Percentiles rank a stretch among this genome's conserved stretches.
Evolutionary conservation across 2,113 vertebrate genomes (phyloP).

Genomic region (Lanius ludovicianus): DNA sequence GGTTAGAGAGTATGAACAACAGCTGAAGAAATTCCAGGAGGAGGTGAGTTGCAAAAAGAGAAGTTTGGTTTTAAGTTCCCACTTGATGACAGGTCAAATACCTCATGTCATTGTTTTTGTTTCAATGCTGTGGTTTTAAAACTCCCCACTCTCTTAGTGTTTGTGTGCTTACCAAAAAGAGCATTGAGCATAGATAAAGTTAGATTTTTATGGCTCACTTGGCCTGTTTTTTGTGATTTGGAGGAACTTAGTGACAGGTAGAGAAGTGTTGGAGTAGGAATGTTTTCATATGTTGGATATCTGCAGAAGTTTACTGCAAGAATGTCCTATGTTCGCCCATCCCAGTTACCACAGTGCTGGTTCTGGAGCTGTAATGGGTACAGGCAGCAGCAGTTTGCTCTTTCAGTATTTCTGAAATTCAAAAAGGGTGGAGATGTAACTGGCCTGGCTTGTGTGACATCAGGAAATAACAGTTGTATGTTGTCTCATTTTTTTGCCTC

Average conservation of each 20-base stretch:
- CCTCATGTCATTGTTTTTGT: neutral
- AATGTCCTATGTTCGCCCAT: neutral
- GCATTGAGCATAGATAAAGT: neutral
- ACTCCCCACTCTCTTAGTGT: neutral
- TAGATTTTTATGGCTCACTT: neutral
- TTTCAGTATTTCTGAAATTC: neutral
- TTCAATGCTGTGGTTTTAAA: neutral
- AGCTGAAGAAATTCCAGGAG: constrained; percentile 84
- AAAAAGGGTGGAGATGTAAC: neutral
- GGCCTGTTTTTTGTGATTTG: neutral
- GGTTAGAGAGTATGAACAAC: constrained; percentile 83
- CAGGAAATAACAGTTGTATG: neutral
- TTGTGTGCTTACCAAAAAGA: neutral
- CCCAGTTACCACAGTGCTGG: neutral
- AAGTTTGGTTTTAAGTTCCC: neutral
- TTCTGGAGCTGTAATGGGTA: neutral
- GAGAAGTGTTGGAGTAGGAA: neutral
- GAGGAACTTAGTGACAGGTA: neutral
- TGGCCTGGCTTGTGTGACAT: neutral
- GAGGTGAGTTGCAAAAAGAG: constrained; percentile 75
- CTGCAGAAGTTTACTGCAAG: neutral
- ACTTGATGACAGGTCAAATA: neutral
- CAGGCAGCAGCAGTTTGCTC: neutral
- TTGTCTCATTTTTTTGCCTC: neutral
- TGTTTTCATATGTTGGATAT: neutral